Percentiles rank a stretch among this genome's conserved stretches.
phyloP scores from a whole-genome alignment of 2,888 invertebrate species.

The Dasysyrphus tricinctus region DNA sequence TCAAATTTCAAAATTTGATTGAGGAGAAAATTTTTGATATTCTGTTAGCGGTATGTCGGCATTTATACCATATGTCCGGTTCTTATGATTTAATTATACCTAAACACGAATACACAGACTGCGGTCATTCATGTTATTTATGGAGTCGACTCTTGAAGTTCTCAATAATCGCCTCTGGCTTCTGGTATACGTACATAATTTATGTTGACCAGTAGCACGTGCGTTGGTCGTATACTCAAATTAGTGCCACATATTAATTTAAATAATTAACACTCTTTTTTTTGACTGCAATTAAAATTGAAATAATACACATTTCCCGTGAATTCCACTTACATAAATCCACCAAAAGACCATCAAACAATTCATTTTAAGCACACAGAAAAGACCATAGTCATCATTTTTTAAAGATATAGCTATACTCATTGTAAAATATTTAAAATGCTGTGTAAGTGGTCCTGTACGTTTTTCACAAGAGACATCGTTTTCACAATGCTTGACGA shows the following conservation, averaged over 20 bases:
- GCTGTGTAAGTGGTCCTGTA: constrained; percentile 13
- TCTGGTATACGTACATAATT: constrained; percentile 4
- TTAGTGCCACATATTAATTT: constrained; percentile 69
- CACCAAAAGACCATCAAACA: constrained; percentile 9
- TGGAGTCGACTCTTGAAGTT: constrained; percentile 1
- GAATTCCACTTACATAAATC: constrained; percentile 20
- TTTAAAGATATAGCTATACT: background rate
- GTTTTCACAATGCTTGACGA: constrained; percentile 39
- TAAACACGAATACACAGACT: constrained; percentile 45
- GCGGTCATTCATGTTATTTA: constrained; percentile 60
- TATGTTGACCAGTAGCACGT: constrained; percentile 42
- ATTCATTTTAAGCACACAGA: background rate
- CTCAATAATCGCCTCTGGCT: background rate
- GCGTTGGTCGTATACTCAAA: constrained; percentile 12
- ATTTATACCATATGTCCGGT: constrained; percentile 56
- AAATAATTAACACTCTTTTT: constrained; percentile 63
- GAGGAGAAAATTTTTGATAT: constrained; percentile 51
- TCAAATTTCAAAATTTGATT: constrained; percentile 65
- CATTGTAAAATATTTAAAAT: constrained; percentile 38
- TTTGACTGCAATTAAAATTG: constrained; percentile 14
- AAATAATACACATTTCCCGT: constrained; percentile 20
- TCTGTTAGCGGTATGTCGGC: background rate
- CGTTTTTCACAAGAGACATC: constrained; percentile 44
- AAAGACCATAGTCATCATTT: constrained; percentile 40
- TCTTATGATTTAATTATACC: constrained; percentile 57